Evolutionary conservation across 2,797 vertebrate genomes (phyloP), one percentile per base, ranked within the genome.

Genomic region (Coluber constrictor): DNA sequence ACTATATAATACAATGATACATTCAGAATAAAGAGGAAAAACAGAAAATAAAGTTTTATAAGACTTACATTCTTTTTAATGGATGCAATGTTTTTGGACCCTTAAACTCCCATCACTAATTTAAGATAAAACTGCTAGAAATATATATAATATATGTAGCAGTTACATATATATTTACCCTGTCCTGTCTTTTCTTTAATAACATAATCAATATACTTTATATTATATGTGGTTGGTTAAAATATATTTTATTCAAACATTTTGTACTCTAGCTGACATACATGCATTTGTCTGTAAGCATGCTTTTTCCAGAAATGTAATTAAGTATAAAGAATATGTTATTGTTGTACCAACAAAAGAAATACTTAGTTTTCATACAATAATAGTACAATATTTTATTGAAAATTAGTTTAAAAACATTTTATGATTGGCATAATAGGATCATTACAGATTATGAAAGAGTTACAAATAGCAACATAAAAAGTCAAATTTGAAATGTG

Each of bases 241-340:
- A 29, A 74, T 66, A n/a, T 63, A 63, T 63, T 63, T 63, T 29
- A 63, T 29, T 3, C 27, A 63, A 63, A 25, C 12, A 57, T 94
- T 94, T 95, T 63, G 29, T 92, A 87, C 56, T 90, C 29, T 87
- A 66, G 1, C 90, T 89, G 37, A 5, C 90, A 91, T 92, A 93
- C 90, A 95, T 95, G n/a, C 90, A 94, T 79, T 1, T 60, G 15
- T 6, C 92, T 95, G 91, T 3, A 79, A 86, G 89, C 61, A 94
- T 59, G 0, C 10, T 1, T 66, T 66, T 66, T 66, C 12, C 63
- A 66, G 12, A n/a, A n/a, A n/a, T 29, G 27, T 12, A 66, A n/a
- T 66, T n/a, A 66, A 4, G 3, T 94, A 94, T 91, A 83, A 90
- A 88, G 12, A 74, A 47, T 37, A 13, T 60, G 47, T 86, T 43